phyloP scores from a whole-genome alignment of 2,888 invertebrate genomes.

The Limnephilus lunatus region DNA sequence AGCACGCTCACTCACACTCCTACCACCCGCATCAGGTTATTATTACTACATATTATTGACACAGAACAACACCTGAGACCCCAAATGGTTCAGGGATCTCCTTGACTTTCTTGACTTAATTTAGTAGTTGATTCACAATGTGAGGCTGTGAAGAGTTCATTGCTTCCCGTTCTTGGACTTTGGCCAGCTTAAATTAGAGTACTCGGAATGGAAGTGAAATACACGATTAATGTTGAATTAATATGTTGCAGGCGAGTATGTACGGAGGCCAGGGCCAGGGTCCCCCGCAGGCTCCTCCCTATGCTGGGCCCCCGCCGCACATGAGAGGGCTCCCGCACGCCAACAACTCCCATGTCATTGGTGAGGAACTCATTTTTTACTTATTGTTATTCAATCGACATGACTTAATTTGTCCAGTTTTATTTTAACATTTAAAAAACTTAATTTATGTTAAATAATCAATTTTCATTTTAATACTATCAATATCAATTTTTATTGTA shows the following conservation, averaged over 20 bases:
- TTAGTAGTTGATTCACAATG: too few relatives aligned
- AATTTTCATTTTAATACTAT: too few relatives aligned
- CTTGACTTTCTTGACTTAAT: too few relatives aligned
- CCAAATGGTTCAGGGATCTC: background rate
- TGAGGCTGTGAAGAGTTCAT: too few relatives aligned
- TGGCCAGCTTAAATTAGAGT: background rate
- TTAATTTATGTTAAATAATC: background rate
- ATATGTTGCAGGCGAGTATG: conserved; percentile 70
- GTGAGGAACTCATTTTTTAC: conserved; percentile 68
- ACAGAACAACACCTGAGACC: background rate
- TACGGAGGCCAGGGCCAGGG: conserved; percentile 70
- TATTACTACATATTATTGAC: background rate
- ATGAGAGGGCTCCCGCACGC: conserved; percentile 68
- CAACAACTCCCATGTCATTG: conserved; percentile 76
- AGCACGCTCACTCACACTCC: conserved; percentile 63
- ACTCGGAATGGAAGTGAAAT: too few relatives aligned
- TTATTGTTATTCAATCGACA: background rate
- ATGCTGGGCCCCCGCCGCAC: conserved; percentile 75
- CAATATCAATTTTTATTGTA: too few relatives aligned
- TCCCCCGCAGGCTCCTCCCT: conserved; percentile 74
- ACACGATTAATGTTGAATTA: background rate
- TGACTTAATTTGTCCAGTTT: background rate
- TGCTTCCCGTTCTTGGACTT: too few relatives aligned
- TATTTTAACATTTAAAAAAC: background rate
- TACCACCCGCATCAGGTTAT: conserved; percentile 70